These are phyloP conservation scores for Agrotis ipsilon DNA, from an alignment of 2,888 invertebrate genomes.

Conservation along the genomic window DNA sequence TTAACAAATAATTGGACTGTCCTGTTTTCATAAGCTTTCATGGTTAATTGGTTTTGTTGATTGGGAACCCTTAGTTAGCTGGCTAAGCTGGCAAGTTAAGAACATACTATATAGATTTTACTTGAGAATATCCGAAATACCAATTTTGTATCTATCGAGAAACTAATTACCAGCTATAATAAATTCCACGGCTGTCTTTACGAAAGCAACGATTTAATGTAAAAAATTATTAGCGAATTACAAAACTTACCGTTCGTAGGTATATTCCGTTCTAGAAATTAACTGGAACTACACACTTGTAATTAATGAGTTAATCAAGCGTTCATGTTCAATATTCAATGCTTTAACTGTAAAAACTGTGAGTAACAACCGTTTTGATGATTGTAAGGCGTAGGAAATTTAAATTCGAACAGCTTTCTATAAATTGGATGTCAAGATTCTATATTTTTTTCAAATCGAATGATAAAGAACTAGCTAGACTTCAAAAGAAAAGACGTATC, in stretches of 20 bases:
- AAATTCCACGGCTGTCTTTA: slow-evolving; percentile 2
- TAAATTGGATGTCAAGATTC: background rate
- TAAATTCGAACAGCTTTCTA: background rate
- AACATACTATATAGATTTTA: background rate
- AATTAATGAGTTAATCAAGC: slow-evolving; percentile 77
- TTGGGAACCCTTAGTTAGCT: background rate
- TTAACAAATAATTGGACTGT: slow-evolving; percentile 26
- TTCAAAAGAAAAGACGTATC: too few relatives aligned
- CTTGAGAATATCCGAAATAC: background rate
- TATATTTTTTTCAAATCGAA: background rate
- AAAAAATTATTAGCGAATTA: slow-evolving; percentile 42
- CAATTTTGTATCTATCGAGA: background rate
- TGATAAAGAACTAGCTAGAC: background rate
- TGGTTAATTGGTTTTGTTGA: slow-evolving; percentile 15
- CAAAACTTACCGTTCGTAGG: slow-evolving; percentile 38
- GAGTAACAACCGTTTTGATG: slow-evolving; percentile 35
- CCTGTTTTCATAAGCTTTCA: background rate
- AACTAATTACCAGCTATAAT: slow-evolving; percentile 4
- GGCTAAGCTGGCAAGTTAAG: background rate
- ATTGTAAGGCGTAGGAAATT: slow-evolving; percentile 9
- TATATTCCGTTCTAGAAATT: slow-evolving; percentile 70
- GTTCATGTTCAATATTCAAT: slow-evolving; percentile 72
- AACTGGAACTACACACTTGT: slow-evolving; percentile 64
- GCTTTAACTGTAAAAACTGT: slow-evolving; percentile 61
- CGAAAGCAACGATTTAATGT: slow-evolving; percentile 9